Percentiles rank a stretch among this genome's conserved stretches.
phyloP scores from a whole-genome alignment of 2,888 invertebrate genomes.

The Stenodema calcarata region DNA sequence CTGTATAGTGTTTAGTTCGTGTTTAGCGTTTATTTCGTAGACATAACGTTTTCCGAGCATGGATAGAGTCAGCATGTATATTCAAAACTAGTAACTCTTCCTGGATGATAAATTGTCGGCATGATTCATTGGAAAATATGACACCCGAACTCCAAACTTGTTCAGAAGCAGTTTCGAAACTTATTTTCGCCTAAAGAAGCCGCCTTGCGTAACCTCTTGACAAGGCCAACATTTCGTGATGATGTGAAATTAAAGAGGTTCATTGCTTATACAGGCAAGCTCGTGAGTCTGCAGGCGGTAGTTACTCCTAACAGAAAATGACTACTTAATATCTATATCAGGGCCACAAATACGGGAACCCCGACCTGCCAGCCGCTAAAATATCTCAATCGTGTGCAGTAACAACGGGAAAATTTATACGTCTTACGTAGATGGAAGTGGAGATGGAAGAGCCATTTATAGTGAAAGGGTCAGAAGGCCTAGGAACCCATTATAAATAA shows the following conservation, averaged over 20 bases:
- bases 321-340: conserved; percentile 29
- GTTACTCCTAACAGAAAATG: conserved; percentile 15
- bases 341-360: not conserved
- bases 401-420: conserved; percentile 11
- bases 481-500: conserved; percentile 27
- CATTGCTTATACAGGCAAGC: conserved; percentile 32
- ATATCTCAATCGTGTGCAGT: conserved; percentile 24
- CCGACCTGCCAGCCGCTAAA: not conserved
- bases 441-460: conserved; percentile 26
- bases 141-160: not conserved
- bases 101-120: not conserved
- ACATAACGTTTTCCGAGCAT: not conserved
- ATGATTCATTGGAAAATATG: not conserved
- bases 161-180: not conserved
- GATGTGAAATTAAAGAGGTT: conserved; percentile 20
- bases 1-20: no score
- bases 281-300: conserved; percentile 34
- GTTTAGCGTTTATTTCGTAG: no score
- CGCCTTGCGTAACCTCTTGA: not conserved
- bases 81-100: no score
- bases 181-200: not conserved
- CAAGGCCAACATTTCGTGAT: conserved; percentile 26
- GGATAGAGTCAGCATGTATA: not conserved
- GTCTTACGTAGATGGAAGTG: not conserved
- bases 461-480: not conserved